A percentile compares a stretch with the other conserved stretches of the same genome.
Conservation (phyloP, 2,797 vertebrate species). For the Scolopax rusticola region DNA sequence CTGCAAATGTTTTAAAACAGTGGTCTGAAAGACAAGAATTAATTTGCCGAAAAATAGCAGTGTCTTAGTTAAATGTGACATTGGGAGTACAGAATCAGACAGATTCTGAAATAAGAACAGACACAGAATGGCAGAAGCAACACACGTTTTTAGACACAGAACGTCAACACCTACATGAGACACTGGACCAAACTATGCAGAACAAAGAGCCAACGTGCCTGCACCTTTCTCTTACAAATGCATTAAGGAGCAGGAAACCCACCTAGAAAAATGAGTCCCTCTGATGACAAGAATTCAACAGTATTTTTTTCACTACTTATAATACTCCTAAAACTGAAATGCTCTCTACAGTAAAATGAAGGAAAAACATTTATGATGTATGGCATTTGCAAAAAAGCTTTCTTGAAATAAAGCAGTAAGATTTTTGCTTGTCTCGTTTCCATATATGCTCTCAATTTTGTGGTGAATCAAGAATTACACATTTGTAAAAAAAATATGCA, state of each 20-base stretch:
- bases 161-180: not conserved
- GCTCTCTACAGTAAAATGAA: not conserved
- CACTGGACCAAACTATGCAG: not conserved
- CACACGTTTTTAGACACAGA: not conserved
- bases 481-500: not conserved
- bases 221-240: not conserved
- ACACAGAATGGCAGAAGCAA: not conserved
- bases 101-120: conserved; percentile 34
- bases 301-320: not conserved
- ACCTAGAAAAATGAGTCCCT: conserved; percentile 6
- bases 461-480: conserved; percentile 18
- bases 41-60: conserved; percentile 30
- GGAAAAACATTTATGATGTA: not conserved
- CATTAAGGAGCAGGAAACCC: not conserved
- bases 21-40: conserved; percentile 5
- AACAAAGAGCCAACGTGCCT: not conserved
- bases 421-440: conserved; percentile 18
- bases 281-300: not conserved
- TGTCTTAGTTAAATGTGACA: conserved; percentile 24
- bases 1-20: conserved; percentile 16
- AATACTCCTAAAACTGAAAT: conserved; percentile 13
- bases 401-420: not conserved
- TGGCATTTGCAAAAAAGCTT: not conserved
- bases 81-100: not conserved
- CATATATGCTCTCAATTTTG: not conserved